These are phyloP conservation scores for Ditula angustiorana DNA, from an alignment of 2,888 invertebrate genomes.

Conservation along the genomic window DNA sequence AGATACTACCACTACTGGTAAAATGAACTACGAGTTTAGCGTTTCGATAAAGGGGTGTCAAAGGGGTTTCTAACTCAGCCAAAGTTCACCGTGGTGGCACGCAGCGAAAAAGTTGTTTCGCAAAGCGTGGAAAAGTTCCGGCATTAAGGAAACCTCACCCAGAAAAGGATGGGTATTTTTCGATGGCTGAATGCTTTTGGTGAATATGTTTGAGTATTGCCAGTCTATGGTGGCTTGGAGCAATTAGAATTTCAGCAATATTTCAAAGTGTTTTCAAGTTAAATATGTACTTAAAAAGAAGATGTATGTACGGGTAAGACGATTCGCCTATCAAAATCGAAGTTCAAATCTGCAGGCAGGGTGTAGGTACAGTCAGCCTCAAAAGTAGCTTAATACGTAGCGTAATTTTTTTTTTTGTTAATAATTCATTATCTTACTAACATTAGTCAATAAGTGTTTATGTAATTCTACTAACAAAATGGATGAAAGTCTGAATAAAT, in stretches of 20 bases:
- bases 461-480: too few relatives aligned
- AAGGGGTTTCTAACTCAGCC: constrained; percentile 9
- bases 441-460: too few relatives aligned
- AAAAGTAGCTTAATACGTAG: too few relatives aligned
- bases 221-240: not conserved
- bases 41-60: constrained; percentile 7
- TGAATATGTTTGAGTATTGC: not conserved
- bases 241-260: not conserved
- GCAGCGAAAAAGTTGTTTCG: constrained; percentile 14
- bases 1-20: not conserved
- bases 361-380: too few relatives aligned
- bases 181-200: not conserved
- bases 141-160: constrained; percentile 1
- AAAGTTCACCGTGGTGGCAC: constrained; percentile 6
- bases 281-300: too few relatives aligned
- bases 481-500: too few relatives aligned
- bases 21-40: not conserved
- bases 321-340: too few relatives aligned
- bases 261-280: not conserved
- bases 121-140: constrained; percentile 4
- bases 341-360: too few relatives aligned
- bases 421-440: too few relatives aligned
- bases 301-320: too few relatives aligned
- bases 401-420: too few relatives aligned
- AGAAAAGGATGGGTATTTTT: constrained; percentile 2